Evolutionary conservation across 2,113 vertebrate genomes (phyloP).

Genomic region (Protobothrops flavoviridis): DNA sequence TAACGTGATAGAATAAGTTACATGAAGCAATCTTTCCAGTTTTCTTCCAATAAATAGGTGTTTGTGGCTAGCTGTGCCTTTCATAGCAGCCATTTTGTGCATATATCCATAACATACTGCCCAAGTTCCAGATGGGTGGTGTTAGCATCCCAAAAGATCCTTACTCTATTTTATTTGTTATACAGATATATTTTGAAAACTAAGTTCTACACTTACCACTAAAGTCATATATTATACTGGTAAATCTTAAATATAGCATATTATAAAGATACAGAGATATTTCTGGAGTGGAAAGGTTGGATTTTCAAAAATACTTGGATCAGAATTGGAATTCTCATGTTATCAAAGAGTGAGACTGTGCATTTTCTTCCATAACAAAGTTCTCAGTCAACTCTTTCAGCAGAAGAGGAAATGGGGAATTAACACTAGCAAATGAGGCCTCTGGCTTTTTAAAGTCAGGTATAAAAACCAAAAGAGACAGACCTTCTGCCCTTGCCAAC

Average conservation of each 20-base stretch:
- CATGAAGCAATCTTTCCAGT: background rate
- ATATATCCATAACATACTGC: background rate
- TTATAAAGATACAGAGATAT: background rate
- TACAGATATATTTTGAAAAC: background rate
- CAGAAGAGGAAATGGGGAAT: background rate
- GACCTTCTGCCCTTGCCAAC: background rate
- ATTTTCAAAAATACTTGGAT: background rate
- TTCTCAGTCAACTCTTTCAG: background rate
- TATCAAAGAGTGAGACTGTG: background rate
- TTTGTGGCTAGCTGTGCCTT: background rate
- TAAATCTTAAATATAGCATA: background rate
- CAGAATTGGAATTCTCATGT: background rate
- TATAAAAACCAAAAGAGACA: background rate
- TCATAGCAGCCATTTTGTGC: background rate
- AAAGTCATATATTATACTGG: background rate
- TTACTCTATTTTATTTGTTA: background rate
- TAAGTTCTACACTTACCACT: background rate
- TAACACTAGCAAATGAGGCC: background rate
- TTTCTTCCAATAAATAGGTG: background rate
- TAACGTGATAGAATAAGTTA: background rate
- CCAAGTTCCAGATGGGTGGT: background rate
- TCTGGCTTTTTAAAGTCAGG: background rate
- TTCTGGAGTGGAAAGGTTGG: background rate
- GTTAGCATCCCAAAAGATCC: background rate
- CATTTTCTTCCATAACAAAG: background rate